Conservation (phyloP, 2,113 vertebrate genomes). For the Pao palembangensis region DNA sequence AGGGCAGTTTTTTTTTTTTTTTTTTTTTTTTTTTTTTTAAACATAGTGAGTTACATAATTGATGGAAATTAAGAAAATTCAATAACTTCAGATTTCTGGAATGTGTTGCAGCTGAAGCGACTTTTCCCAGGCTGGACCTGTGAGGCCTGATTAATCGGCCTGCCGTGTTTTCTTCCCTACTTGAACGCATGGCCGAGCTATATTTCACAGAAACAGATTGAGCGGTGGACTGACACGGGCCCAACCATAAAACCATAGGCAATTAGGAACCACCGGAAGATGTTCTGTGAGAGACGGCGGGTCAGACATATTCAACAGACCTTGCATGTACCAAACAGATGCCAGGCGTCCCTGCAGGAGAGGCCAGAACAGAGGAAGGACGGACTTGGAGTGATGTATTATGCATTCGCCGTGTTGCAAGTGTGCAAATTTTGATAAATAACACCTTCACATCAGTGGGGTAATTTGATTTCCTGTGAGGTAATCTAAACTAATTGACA, state of each 20-base stretch:
- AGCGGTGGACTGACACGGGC: slow-evolving; percentile 61
- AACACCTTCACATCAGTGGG: slow-evolving; percentile 49
- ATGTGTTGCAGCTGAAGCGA: slow-evolving; percentile 69
- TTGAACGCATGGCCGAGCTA: slow-evolving; percentile 72
- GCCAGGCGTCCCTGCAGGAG: slow-evolving; percentile 3
- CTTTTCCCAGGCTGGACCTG: slow-evolving; percentile 61
- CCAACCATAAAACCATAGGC: slow-evolving; percentile 71
- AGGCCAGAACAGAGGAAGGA: slow-evolving; percentile 1
- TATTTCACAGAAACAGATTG: slow-evolving; percentile 74
- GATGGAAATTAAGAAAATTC: slow-evolving; percentile 25
- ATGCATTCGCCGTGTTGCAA: slow-evolving; percentile 47
- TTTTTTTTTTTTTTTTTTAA: not conserved
- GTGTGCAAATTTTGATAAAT: slow-evolving; percentile 60
- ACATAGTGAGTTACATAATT: not conserved
- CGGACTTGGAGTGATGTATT: slow-evolving; percentile 17
- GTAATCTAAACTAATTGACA: slow-evolving; percentile 65
- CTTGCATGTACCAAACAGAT: slow-evolving; percentile 33
- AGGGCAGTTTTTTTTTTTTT: too few relatives aligned
- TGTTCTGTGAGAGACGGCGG: slow-evolving; percentile 56
- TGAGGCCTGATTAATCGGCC: slow-evolving; percentile 72
- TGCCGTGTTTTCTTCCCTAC: slow-evolving; percentile 67
- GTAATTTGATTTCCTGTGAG: slow-evolving; percentile 62
- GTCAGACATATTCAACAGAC: slow-evolving; percentile 56
- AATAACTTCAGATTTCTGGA: slow-evolving; percentile 49
- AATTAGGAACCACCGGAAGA: slow-evolving; percentile 70